These are phyloP conservation scores for Drosophila mercatorum DNA, from an alignment of 2,888 invertebrate genomes.

Conservation along the genomic window DNA sequence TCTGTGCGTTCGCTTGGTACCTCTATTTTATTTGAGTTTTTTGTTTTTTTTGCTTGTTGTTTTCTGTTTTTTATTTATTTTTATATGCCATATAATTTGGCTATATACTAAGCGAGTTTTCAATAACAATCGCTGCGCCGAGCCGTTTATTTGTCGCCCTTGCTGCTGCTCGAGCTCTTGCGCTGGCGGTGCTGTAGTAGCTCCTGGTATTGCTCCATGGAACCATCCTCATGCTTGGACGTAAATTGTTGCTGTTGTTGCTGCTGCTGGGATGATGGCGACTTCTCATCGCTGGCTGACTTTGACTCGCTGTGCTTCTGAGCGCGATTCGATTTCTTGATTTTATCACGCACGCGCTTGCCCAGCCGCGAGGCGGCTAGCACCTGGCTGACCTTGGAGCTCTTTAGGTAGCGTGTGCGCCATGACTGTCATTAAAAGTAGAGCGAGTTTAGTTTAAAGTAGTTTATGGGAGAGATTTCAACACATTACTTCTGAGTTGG, in stretches of 20 bases:
- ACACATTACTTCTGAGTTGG: slow-evolving; percentile 65
- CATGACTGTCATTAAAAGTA: slow-evolving; percentile 84
- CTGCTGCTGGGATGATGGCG: slow-evolving; percentile 40
- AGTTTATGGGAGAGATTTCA: neutral
- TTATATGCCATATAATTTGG: slow-evolving; percentile 70
- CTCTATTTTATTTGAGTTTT: slow-evolving; percentile 59
- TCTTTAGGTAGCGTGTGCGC: slow-evolving; percentile 87
- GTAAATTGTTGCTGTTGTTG: slow-evolving; percentile 60
- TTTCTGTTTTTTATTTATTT: slow-evolving; percentile 29
- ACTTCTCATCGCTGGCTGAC: slow-evolving; percentile 42
- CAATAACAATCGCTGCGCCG: slow-evolving; percentile 47
- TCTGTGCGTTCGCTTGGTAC: slow-evolving; percentile 58
- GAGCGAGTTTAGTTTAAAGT: slow-evolving; percentile 22
- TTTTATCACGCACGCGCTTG: slow-evolving; percentile 87
- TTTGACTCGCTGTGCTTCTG: slow-evolving; percentile 59
- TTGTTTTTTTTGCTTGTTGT: neutral
- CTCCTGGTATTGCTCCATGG: slow-evolving; percentile 87
- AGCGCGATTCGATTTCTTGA: slow-evolving; percentile 84
- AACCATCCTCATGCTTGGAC: slow-evolving; percentile 85
- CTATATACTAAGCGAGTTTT: slow-evolving; percentile 56
- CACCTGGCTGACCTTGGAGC: slow-evolving; percentile 87
- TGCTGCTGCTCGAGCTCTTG: slow-evolving; percentile 67
- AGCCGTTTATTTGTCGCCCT: slow-evolving; percentile 52
- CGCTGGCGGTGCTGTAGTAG: slow-evolving; percentile 80
- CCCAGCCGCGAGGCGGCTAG: slow-evolving; percentile 86